These are phyloP conservation scores for Coptodon bakossiorum DNA, from an alignment of 2,113 vertebrate genomes.

Conservation along the genomic window DNA sequence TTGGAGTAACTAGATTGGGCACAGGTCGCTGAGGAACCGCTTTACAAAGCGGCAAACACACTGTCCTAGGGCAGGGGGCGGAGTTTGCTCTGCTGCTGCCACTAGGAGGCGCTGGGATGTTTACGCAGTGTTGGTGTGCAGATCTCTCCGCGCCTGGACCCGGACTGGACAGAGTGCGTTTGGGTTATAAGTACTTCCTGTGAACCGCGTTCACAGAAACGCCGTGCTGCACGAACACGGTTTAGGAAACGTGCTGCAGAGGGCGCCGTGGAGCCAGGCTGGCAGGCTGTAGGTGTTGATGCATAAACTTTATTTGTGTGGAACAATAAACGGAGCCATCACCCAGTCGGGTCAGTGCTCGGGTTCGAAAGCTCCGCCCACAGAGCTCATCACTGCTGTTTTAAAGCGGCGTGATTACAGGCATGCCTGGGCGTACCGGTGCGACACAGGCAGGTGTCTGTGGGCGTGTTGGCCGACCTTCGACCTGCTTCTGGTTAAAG, in stretches of 20 bases:
- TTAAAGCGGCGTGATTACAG: neutral
- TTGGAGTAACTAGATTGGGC: neutral
- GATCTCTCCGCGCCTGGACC: neutral
- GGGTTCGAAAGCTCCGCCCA: neutral
- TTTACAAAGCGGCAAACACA: neutral
- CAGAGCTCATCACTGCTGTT: neutral
- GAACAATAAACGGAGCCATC: neutral
- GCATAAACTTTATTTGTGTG: neutral
- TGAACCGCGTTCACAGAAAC: neutral
- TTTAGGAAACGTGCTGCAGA: neutral
- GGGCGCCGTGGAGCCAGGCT: neutral
- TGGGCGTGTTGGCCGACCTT: neutral
- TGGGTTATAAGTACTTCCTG: neutral
- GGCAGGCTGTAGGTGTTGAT: neutral
- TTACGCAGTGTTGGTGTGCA: neutral
- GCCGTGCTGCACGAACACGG: accelerated
- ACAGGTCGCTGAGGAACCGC: neutral
- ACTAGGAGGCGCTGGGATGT: neutral
- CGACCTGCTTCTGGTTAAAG: neutral
- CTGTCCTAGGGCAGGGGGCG: neutral
- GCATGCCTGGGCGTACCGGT: neutral
- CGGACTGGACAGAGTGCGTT: neutral
- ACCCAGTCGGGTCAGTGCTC: neutral
- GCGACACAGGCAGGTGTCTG: neutral
- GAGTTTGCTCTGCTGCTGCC: neutral